These are phyloP conservation scores for Thamnophis sirtalis DNA, from an alignment of 2,113 vertebrate genomes.

Conservation along the genomic window DNA sequence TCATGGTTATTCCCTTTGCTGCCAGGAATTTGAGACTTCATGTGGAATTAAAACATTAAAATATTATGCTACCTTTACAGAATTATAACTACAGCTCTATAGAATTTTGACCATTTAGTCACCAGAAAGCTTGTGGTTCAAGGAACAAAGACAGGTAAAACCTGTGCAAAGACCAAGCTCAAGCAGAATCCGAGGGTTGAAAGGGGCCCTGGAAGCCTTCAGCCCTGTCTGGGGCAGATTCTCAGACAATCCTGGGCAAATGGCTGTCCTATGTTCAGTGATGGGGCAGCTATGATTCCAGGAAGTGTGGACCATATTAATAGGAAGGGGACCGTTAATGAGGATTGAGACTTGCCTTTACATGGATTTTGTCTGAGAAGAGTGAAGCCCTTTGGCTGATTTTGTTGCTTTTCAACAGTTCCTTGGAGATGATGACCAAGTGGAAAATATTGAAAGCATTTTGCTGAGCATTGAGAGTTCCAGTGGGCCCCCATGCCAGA, in stretches of 20 bases:
- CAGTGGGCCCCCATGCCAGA: slow-evolving; percentile 68
- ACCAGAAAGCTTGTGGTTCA: neutral
- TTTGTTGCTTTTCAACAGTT: neutral
- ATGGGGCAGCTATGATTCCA: neutral
- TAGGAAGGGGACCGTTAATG: too few species aligned
- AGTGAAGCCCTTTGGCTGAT: neutral
- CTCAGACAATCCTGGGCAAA: neutral
- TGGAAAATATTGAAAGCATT: slow-evolving; percentile 83
- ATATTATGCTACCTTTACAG: neutral
- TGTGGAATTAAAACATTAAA: neutral
- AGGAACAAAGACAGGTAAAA: neutral
- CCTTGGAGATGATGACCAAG: slow-evolving; percentile 62
- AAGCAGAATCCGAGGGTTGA: neutral
- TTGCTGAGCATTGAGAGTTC: slow-evolving; percentile 80
- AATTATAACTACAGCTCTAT: neutral
- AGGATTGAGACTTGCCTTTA: neutral
- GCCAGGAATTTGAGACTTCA: neutral
- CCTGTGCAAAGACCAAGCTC: neutral
- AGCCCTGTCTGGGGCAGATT: neutral
- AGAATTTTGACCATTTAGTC: neutral
- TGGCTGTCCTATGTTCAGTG: neutral
- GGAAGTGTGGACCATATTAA: neutral
- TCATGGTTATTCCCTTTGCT: neutral
- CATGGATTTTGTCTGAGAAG: neutral
- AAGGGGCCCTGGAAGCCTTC: neutral